Percentiles rank a stretch among this genome's conserved stretches.
These are phyloP conservation scores for Dasysyrphus albostriatus DNA, from an alignment of 2,888 invertebrate species.

Conservation along the genomic window DNA sequence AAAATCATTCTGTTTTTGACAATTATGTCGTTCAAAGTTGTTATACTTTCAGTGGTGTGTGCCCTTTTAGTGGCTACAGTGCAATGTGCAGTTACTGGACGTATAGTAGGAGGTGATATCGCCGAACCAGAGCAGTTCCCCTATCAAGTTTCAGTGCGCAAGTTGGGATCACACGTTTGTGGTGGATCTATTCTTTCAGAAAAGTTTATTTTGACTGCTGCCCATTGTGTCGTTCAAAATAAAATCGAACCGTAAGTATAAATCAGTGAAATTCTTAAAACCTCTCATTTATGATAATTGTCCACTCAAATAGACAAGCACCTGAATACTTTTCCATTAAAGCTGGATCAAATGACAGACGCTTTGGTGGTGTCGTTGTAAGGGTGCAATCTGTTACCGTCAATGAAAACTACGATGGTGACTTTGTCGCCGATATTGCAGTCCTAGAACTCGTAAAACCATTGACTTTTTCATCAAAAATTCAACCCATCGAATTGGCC, in stretches of 20 bases:
- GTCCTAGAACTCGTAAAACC: constrained; percentile 79
- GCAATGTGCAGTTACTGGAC: constrained; percentile 65
- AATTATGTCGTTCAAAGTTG: constrained; percentile 57
- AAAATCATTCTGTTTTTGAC: background rate
- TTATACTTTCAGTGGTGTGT: constrained; percentile 19
- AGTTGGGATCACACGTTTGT: constrained; percentile 78
- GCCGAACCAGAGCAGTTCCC: constrained; percentile 82
- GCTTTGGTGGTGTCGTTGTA: constrained; percentile 79
- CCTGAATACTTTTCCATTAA: constrained; percentile 79
- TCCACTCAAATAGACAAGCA: constrained; percentile 78
- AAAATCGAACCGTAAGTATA: constrained; percentile 39
- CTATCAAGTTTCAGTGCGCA: constrained; percentile 81
- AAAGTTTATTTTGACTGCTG: constrained; percentile 79
- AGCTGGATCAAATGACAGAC: constrained; percentile 81
- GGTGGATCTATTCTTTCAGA: constrained; percentile 79
- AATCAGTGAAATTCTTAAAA: background rate
- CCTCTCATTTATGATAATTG: background rate
- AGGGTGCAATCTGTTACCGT: constrained; percentile 78
- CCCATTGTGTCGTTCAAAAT: constrained; percentile 79
- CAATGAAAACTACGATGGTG: constrained; percentile 78
- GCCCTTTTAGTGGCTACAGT: constrained; percentile 38
- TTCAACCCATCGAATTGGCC: constrained; percentile 79
- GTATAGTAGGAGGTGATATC: constrained; percentile 79
- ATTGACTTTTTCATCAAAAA: constrained; percentile 76
- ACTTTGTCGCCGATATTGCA: constrained; percentile 78